A percentile compares a stretch with the other conserved stretches of the same genome.
phyloP scores from a whole-genome alignment of 1,140 invertebrate species.

The Bombus huntii region DNA sequence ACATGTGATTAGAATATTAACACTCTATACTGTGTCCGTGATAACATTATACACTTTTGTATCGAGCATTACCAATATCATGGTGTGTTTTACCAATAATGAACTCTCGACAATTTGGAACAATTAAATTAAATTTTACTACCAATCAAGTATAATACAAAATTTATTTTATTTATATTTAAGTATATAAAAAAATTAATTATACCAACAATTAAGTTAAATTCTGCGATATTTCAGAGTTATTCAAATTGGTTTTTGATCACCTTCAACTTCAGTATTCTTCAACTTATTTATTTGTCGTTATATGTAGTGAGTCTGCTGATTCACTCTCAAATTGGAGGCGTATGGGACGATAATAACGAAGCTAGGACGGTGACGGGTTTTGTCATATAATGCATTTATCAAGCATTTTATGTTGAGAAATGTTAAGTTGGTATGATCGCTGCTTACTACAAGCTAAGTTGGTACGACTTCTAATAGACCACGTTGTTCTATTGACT shows the following conservation, averaged over 20 bases:
- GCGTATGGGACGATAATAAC: neutral
- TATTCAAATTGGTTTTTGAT: neutral
- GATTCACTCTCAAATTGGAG: neutral
- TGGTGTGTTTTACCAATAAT: neutral
- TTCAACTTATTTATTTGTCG: neutral
- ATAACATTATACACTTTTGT: neutral
- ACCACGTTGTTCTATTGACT: too few relatives aligned
- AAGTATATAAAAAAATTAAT: neutral
- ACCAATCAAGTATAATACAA: too few relatives aligned
- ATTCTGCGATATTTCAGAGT: neutral
- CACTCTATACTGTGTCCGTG: neutral
- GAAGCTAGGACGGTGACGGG: neutral
- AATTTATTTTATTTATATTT: neutral
- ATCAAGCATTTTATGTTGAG: too few relatives aligned
- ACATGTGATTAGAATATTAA: neutral
- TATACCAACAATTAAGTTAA: neutral
- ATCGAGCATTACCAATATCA: neutral
- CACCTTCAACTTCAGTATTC: neutral
- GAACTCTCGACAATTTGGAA: too few relatives aligned
- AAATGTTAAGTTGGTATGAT: too few relatives aligned
- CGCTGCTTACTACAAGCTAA: too few relatives aligned
- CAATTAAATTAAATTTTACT: too few relatives aligned
- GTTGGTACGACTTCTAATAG: too few relatives aligned
- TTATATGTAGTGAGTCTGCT: neutral
- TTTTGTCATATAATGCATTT: neutral